These are phyloP conservation scores for Eucidaris tribuloides DNA, from an alignment of 35 echinoderm and acorn worm genomes.

Conservation along the genomic window DNA sequence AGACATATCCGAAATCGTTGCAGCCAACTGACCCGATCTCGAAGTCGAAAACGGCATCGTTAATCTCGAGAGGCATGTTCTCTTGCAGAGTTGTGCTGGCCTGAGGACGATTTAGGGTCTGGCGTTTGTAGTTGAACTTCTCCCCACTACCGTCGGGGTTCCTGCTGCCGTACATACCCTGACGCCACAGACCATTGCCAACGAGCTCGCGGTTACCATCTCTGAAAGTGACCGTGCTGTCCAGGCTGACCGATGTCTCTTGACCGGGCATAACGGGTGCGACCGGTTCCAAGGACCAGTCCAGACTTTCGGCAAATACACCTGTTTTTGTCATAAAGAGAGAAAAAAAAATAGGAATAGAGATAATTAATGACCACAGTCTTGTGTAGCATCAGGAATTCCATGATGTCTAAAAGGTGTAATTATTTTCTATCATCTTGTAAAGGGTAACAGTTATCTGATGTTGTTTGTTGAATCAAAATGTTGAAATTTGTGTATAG, in stretches of 20 bases:
- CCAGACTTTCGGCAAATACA: conserved; percentile 30
- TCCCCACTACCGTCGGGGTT: conserved; percentile 57
- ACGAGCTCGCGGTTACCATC: conserved; percentile 35
- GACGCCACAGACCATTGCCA: conserved; percentile 68
- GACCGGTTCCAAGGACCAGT: conserved; percentile 18
- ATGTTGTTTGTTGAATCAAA: not conserved
- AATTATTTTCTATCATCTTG: too few species aligned
- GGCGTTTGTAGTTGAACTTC: conserved; percentile 50
- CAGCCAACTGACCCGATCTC: conserved; percentile 80
- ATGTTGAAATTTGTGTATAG: too few species aligned
- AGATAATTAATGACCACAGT: too few species aligned
- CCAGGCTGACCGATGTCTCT: conserved; percentile 44
- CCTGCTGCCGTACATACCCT: conserved; percentile 71
- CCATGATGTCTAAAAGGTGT: too few species aligned
- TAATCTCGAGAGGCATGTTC: conserved; percentile 20
- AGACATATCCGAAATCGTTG: conserved; percentile 66
- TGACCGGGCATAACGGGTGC: conserved; percentile 37
- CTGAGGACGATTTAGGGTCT: conserved; percentile 29
- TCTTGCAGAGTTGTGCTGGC: conserved; percentile 9
- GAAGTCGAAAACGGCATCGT: conserved; percentile 53
- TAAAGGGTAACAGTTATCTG: not conserved
- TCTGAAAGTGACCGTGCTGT: conserved; percentile 42
- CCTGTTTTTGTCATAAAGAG: conserved; percentile 12
- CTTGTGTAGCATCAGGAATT: too few species aligned
- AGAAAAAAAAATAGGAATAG: not conserved